These are phyloP conservation scores for Silurus asotus DNA, from an alignment of 2,113 vertebrate species.

Conservation along the genomic window DNA sequence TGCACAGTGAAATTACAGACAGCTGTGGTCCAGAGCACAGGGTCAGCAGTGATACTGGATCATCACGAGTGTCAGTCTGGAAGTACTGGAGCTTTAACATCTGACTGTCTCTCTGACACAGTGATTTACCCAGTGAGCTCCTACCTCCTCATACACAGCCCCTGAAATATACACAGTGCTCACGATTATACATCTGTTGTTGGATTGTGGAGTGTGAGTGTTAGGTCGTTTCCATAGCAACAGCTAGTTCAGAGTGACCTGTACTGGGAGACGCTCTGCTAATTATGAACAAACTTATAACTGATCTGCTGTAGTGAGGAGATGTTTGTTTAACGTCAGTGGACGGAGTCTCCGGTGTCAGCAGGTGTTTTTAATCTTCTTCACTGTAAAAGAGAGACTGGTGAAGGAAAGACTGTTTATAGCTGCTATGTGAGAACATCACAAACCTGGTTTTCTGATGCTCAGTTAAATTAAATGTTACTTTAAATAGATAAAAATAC, in stretches of 20 bases:
- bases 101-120: too few species aligned
- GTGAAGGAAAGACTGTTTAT: background rate
- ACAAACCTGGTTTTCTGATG: background rate
- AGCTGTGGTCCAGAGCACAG: too few species aligned
- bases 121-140: too few species aligned
- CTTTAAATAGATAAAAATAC: background rate
- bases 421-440: background rate
- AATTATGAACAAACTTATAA: background rate
- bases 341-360: background rate
- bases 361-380: background rate
- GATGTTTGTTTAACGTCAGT: background rate
- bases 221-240: background rate
- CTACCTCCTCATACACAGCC: too few species aligned
- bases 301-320: background rate
- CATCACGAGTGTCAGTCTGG: too few species aligned
- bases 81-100: too few species aligned
- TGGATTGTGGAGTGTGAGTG: too few species aligned
- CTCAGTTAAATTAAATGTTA: background rate
- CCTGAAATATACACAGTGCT: too few species aligned
- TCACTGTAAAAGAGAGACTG: background rate
- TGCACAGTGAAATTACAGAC: too few species aligned
- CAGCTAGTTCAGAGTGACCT: background rate
- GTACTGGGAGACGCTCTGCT: background rate
- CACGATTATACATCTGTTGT: too few species aligned
- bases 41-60: too few species aligned